These are phyloP conservation scores for Prorops nasuta DNA, from an alignment of 1,140 invertebrate genomes.

Conservation along the genomic window DNA sequence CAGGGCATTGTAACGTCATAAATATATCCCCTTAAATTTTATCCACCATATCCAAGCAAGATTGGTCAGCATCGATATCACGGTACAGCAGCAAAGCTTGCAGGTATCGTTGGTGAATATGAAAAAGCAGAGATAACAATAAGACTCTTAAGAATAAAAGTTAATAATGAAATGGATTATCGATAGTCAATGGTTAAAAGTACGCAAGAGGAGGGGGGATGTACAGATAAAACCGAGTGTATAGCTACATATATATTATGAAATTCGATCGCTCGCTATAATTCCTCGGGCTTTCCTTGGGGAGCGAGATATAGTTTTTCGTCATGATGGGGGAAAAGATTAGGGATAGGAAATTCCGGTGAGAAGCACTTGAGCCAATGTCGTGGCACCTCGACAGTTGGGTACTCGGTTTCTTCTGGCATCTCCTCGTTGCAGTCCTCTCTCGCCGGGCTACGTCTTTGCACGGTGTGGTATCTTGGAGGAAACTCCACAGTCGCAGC, in stretches of 20 bases:
- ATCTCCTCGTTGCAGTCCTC: too few relatives aligned
- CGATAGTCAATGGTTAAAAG: too few relatives aligned
- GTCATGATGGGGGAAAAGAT: slow-evolving; percentile 30
- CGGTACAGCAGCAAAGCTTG: too few relatives aligned
- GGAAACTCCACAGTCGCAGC: slow-evolving; percentile 26
- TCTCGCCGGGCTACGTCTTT: neutral
- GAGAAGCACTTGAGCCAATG: slow-evolving; percentile 37
- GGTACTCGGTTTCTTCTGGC: neutral
- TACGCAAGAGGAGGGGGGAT: too few relatives aligned
- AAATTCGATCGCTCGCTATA: slow-evolving; percentile 19
- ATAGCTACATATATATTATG: slow-evolving; percentile 18
- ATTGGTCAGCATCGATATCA: too few relatives aligned
- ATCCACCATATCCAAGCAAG: too few relatives aligned
- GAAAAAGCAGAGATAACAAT: too few relatives aligned
- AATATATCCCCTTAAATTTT: slow-evolving; percentile 48
- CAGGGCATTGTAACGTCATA: slow-evolving; percentile 57
- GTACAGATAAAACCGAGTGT: too few relatives aligned
- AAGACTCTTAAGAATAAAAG: too few relatives aligned
- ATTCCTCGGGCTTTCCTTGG: slow-evolving; percentile 16
- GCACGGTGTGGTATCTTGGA: slow-evolving; percentile 26
- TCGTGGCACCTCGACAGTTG: slow-evolving; percentile 32
- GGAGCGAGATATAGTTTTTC: slow-evolving; percentile 21
- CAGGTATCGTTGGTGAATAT: too few relatives aligned
- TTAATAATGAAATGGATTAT: too few relatives aligned
- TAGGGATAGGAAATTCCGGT: slow-evolving; percentile 30